Conservation (phyloP, 2,797 vertebrate species). For the Enteromius afrohamiltoni region DNA sequence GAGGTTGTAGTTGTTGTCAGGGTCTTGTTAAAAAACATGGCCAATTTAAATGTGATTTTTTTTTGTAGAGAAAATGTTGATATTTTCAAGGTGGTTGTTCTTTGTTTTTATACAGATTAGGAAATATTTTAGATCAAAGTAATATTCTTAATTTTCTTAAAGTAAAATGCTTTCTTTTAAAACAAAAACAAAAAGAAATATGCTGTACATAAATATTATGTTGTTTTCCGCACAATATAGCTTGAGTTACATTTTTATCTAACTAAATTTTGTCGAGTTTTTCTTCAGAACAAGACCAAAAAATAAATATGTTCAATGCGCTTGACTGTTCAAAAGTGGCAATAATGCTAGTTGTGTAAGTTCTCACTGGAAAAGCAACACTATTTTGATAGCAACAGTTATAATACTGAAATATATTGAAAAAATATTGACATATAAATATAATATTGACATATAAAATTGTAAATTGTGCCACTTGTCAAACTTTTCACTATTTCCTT, state of each 20-base stretch:
- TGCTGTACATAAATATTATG: not conserved
- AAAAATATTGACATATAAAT: too few relatives aligned
- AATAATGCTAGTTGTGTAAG: not conserved
- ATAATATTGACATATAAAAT: too few relatives aligned
- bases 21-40: not conserved
- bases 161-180: not conserved
- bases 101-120: not conserved
- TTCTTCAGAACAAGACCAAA: not conserved
- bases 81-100: not conserved
- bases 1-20: not conserved
- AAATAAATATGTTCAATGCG: not conserved
- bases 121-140: not conserved
- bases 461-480: not conserved
- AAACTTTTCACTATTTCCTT: not conserved
- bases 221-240: not conserved
- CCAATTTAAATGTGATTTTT: not conserved
- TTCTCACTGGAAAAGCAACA: not conserved
- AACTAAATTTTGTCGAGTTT: not conserved
- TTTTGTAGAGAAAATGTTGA: not conserved
- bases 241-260: not conserved
- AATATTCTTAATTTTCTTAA: not conserved
- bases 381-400: not conserved
- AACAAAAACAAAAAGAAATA: not conserved
- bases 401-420: not conserved
- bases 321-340: not conserved